phyloP scores from a whole-genome alignment of 2,797 vertebrate genomes.

The Melanogrammus aeglefinus region DNA sequence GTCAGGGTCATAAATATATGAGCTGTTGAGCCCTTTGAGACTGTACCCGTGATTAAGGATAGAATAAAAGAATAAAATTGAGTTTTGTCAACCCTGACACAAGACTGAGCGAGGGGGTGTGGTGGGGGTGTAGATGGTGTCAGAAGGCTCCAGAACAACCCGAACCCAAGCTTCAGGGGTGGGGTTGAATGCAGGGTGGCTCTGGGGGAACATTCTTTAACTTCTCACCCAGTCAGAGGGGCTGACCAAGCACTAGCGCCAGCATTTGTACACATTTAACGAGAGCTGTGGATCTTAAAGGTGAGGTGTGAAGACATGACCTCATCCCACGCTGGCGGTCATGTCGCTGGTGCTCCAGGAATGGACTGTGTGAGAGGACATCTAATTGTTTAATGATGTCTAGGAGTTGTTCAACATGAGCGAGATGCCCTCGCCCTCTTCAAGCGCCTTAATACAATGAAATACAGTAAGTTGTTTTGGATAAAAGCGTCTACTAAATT shows the following conservation, averaged over 20 bases:
- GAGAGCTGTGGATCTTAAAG: slow-evolving; percentile 53
- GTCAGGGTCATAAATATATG: too few species aligned
- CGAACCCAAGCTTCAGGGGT: neutral
- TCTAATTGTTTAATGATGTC: neutral
- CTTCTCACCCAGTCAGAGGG: slow-evolving; percentile 31
- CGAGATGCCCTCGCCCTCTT: neutral
- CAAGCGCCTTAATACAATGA: too few species aligned
- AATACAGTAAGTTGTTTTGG: neutral
- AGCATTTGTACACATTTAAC: slow-evolving; percentile 55
- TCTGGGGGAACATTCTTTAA: slow-evolving; percentile 8
- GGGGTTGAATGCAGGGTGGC: slow-evolving; percentile 1
- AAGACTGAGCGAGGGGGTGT: neutral
- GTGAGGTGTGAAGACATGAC: slow-evolving; percentile 44
- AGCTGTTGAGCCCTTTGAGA: too few species aligned
- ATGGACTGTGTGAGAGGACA: neutral
- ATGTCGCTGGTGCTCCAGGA: neutral
- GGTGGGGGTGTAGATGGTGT: neutral
- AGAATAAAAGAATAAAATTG: too few species aligned
- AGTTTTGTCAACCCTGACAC: too few species aligned
- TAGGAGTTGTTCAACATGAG: neutral
- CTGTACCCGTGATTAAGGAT: too few species aligned
- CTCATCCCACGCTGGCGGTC: slow-evolving; percentile 28
- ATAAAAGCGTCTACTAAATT: neutral
- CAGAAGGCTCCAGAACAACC: neutral
- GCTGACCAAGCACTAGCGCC: slow-evolving; percentile 53